A percentile compares a stretch with the other conserved stretches of the same genome.
These are phyloP conservation scores for Eristalis tenax DNA, from an alignment of 2,888 invertebrate species.

Conservation along the genomic window DNA sequence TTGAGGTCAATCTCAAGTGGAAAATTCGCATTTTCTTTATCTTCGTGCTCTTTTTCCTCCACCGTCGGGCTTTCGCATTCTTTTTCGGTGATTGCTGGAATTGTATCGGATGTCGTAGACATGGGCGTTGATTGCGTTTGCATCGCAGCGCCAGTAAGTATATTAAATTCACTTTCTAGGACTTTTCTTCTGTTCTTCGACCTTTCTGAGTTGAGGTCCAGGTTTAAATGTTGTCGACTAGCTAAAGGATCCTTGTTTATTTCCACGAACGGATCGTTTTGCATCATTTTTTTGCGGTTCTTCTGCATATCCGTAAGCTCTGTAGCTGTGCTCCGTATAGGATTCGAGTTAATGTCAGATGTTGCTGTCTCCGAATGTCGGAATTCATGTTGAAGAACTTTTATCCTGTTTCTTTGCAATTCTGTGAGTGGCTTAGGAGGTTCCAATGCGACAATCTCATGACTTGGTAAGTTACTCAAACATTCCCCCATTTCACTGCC, in stretches of 20 bases:
- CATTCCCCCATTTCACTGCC: conserved; percentile 70
- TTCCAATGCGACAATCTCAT: conserved; percentile 3
- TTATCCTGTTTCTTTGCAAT: conserved; percentile 84
- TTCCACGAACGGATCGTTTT: conserved; percentile 76
- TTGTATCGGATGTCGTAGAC: conserved; percentile 75
- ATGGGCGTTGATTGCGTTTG: conserved; percentile 75
- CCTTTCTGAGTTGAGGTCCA: conserved; percentile 75
- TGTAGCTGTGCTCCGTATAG: conserved; percentile 44
- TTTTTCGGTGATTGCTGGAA: conserved; percentile 40
- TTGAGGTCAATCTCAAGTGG: conserved; percentile 5
- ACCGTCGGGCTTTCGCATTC: conserved; percentile 19
- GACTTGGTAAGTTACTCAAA: conserved; percentile 54
- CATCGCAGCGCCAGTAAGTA: conserved; percentile 73
- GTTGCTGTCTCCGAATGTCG: conserved; percentile 78
- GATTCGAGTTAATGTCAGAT: conserved; percentile 77
- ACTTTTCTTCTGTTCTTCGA: conserved; percentile 75
- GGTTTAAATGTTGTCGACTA: conserved; percentile 73
- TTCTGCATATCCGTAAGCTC: conserved; percentile 78
- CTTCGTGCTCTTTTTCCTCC: conserved; percentile 54
- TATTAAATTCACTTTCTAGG: conserved; percentile 76
- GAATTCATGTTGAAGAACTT: conserved; percentile 85
- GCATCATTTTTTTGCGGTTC: conserved; percentile 79
- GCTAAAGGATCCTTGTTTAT: conserved; percentile 73
- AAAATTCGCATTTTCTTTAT: conserved; percentile 71
- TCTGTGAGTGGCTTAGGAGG: conserved; percentile 81